A percentile compares a stretch with the other conserved stretches of the same genome.
phyloP scores from a whole-genome alignment of 2,113 vertebrate species.

The Tautogolabrus adspersus region DNA sequence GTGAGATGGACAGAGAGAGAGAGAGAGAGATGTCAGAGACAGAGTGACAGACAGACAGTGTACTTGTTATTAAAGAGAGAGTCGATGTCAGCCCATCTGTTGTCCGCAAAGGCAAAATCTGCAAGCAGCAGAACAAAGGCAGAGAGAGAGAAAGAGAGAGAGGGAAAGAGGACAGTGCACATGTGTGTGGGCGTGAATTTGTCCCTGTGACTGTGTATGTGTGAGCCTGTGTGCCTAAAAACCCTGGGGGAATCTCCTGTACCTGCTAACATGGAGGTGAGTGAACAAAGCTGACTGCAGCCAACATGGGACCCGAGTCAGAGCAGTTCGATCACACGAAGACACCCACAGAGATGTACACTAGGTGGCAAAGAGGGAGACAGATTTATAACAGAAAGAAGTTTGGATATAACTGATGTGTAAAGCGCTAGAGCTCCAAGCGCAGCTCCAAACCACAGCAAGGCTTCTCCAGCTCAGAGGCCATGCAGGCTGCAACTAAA shows the following conservation, averaged over 20 bases:
- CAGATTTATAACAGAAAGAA: constrained; percentile 27
- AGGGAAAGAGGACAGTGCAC: constrained; percentile 28
- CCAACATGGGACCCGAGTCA: constrained; percentile 34
- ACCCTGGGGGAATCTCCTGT: constrained; percentile 48
- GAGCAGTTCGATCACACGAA: constrained; percentile 16
- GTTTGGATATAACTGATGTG: constrained; percentile 55
- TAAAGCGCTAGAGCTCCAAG: constrained; percentile 50
- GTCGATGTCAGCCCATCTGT: constrained; percentile 74
- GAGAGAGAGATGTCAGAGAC: constrained; percentile 47
- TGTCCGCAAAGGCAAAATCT: constrained; percentile 65
- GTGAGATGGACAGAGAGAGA: constrained; percentile 27
- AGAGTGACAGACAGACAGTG: constrained; percentile 57
- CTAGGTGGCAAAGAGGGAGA: constrained; percentile 26
- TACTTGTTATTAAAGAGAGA: constrained; percentile 66
- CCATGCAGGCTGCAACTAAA: constrained; percentile 56
- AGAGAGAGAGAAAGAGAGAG: neutral
- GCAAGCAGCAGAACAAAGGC: constrained; percentile 58
- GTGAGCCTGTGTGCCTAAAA: constrained; percentile 24
- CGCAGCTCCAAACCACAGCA: constrained; percentile 58
- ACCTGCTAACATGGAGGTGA: constrained; percentile 71
- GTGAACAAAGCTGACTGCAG: constrained; percentile 67
- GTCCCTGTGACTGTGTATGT: constrained; percentile 29
- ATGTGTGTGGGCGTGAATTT: constrained; percentile 50
- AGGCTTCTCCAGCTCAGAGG: constrained; percentile 48
- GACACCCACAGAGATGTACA: constrained; percentile 21